Conservation (phyloP, 2,888 invertebrate genomes). For the Punctoribates punctum region DNA sequence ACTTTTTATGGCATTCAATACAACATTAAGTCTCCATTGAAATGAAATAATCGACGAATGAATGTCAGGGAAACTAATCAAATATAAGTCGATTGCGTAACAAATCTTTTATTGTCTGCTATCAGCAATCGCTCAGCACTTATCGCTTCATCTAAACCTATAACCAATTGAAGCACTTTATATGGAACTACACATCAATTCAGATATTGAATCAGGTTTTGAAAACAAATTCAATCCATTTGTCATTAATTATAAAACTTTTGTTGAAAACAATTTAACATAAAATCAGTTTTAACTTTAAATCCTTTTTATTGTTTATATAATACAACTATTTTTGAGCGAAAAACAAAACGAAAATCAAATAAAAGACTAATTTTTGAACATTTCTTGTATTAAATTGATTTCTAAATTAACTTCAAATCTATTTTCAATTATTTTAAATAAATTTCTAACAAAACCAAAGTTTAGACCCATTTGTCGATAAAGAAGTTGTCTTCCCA, state of each 20-base stretch:
- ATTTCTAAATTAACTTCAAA: neutral
- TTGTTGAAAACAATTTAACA: neutral
- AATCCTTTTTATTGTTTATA: neutral
- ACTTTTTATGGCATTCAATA: neutral
- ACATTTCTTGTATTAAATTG: neutral
- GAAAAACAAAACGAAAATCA: neutral
- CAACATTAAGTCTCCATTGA: neutral
- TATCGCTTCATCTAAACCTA: neutral
- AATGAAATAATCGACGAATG: neutral
- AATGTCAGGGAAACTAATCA: conserved; percentile 10
- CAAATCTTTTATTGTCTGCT: neutral
- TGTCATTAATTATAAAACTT: neutral
- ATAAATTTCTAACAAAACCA: neutral
- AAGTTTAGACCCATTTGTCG: conserved; percentile 15
- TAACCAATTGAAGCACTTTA: no score
- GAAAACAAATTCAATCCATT: neutral
- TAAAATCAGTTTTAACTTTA: no score
- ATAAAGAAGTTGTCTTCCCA: conserved; percentile 15
- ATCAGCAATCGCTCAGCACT: neutral
- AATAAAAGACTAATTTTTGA: neutral
- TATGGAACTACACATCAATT: no score
- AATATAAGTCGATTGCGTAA: neutral
- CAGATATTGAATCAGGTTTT: neutral
- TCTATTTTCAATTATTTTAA: neutral
- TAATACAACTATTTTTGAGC: neutral